A percentile compares a stretch with the other conserved stretches of the same genome.
Evolutionary conservation across 2,888 invertebrate genomes (phyloP).

Genomic region (Oligia strigilis): DNA sequence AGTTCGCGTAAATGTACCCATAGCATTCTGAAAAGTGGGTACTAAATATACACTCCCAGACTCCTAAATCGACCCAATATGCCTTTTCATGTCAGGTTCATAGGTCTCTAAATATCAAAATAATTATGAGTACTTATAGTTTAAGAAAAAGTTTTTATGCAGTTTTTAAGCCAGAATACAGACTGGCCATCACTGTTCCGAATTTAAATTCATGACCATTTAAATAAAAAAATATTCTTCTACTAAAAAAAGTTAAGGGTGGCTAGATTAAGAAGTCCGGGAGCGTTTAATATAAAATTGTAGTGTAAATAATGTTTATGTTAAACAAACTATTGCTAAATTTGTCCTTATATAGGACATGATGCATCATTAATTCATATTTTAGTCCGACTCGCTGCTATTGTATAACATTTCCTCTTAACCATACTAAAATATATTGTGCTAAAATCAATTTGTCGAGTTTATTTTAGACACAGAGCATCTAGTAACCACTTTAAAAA

Average conservation of each 20-base stretch:
- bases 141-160: neutral
- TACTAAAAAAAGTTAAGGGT: neutral
- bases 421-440: neutral
- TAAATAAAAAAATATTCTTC: neutral
- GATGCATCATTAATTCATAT: slow-evolving; percentile 5
- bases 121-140: no score
- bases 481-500: neutral
- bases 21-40: neutral
- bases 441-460: neutral
- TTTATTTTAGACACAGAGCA: neutral
- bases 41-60: neutral
- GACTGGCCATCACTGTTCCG: no score
- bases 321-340: neutral
- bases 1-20: neutral
- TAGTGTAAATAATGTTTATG: neutral
- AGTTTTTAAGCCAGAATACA: neutral
- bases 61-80: neutral
- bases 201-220: neutral
- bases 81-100: neutral
- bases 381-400: neutral
- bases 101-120: neutral
- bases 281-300: neutral
- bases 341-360: slow-evolving; percentile 1
- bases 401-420: slow-evolving; percentile 8
- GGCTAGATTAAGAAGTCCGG: neutral